These are phyloP conservation scores for Hydrolagus colliei DNA, from an alignment of 2,797 vertebrate genomes.

Conservation along the genomic window DNA sequence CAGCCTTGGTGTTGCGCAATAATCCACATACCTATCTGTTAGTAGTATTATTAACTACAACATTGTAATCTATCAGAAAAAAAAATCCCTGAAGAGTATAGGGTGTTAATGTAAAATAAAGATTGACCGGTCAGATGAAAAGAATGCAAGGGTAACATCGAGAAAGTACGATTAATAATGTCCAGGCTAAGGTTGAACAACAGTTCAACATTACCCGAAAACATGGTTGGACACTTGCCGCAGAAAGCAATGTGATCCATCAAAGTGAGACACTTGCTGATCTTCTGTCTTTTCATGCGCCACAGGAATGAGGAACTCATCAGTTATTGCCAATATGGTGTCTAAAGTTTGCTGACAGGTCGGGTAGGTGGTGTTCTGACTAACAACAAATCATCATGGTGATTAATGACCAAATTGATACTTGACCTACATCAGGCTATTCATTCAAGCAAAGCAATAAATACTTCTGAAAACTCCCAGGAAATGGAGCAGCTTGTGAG, in stretches of 20 bases:
- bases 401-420: no score
- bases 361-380: no score
- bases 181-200: not conserved
- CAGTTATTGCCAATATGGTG: not conserved
- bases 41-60: not conserved
- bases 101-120: not conserved
- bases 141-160: not conserved
- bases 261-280: constrained; percentile 3
- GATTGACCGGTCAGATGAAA: not conserved
- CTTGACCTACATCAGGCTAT: no score
- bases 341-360: not conserved
- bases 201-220: not conserved
- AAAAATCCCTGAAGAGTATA: not conserved
- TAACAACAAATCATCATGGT: not conserved
- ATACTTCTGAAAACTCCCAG: not conserved
- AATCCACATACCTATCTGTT: no score
- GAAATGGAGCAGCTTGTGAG: not conserved
- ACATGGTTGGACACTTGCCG: not conserved
- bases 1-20: no score
- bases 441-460: not conserved
- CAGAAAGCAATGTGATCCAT: not conserved
- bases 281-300: not conserved
- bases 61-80: not conserved
- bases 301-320: not conserved
- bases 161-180: not conserved